Conservation (phyloP, 1,140 invertebrate genomes). For the Ceratina calcarata region DNA sequence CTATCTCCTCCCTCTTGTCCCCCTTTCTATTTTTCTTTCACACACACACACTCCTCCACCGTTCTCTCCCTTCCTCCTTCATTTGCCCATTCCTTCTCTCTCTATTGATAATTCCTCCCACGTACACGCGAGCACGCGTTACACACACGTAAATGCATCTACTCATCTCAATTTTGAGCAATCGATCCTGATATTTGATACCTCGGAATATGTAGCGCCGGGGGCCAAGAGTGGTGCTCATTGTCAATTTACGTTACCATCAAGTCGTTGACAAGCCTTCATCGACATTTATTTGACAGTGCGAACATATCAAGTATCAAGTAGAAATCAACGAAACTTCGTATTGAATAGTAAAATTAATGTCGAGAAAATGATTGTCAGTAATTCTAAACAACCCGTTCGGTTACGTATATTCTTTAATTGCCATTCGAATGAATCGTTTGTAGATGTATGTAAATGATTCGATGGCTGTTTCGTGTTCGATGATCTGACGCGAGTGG, state of each 20-base stretch:
- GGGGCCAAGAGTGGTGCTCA: conserved; percentile 8
- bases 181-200: conserved; percentile 32
- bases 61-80: conserved; percentile 17
- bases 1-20: conserved; percentile 26
- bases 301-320: too few species aligned
- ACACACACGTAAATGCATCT: neutral
- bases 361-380: too few species aligned
- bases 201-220: conserved; percentile 28
- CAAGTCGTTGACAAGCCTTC: neutral
- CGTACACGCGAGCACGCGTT: neutral
- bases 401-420: too few species aligned
- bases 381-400: too few species aligned
- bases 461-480: neutral
- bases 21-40: neutral
- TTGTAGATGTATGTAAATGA: too few species aligned
- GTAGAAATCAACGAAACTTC: too few species aligned
- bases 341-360: too few species aligned
- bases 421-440: too few species aligned
- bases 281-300: too few species aligned
- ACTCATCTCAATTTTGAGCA: conserved; percentile 22
- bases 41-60: neutral
- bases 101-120: neutral
- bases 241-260: neutral
- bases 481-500: neutral
- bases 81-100: neutral